Conservation (phyloP, 2,888 invertebrate genomes). For the Exocentrus adspersus region DNA sequence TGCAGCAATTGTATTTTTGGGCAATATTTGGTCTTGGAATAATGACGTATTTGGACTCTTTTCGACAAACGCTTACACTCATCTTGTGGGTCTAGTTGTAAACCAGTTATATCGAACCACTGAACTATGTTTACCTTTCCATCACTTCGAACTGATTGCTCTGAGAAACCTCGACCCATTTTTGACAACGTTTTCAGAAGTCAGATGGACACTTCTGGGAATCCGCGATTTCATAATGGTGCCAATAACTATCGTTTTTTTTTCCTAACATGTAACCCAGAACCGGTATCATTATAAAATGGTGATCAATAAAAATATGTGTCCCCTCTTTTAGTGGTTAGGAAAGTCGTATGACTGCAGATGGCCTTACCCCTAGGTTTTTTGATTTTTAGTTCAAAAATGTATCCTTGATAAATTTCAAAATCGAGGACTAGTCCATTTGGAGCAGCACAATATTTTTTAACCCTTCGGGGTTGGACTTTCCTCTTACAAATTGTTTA, state of each 20-base stretch:
- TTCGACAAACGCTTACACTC: too few species aligned
- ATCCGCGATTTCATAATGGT: conserved; percentile 4
- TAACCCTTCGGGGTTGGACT: background rate
- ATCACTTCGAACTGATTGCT: too few species aligned
- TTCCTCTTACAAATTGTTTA: conserved; percentile 1
- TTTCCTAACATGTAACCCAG: background rate
- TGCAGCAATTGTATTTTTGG: too few species aligned
- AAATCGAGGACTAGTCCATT: background rate
- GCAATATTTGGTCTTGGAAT: too few species aligned
- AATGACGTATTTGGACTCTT: too few species aligned
- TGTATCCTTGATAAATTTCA: background rate
- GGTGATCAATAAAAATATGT: background rate
- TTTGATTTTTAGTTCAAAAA: background rate
- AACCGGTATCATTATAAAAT: background rate
- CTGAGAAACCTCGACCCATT: too few species aligned
- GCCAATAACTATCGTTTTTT: background rate
- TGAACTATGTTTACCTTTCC: too few species aligned
- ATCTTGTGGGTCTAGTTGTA: too few species aligned
- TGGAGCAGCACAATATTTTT: background rate
- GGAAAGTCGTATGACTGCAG: background rate
- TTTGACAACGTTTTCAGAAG: too few species aligned
- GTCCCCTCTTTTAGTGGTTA: background rate
- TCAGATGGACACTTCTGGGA: background rate
- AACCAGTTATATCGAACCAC: too few species aligned
- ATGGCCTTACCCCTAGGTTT: background rate